phyloP scores from a whole-genome alignment of 2,888 invertebrate genomes.

The Drosophila nr. medialis region DNA sequence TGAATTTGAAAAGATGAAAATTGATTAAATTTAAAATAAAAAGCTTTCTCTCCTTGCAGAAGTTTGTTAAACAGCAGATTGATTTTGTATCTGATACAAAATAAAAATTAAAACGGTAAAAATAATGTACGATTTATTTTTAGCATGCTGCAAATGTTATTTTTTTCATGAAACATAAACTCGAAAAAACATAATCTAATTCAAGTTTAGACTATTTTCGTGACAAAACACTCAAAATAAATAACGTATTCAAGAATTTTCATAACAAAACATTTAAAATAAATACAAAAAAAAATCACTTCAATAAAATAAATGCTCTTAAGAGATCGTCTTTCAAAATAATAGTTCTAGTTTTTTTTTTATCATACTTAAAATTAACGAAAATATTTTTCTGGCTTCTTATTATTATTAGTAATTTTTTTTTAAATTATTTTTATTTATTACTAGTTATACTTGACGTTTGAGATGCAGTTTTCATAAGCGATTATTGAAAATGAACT shows the following conservation, averaged over 20 bases:
- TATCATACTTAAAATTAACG: accelerated
- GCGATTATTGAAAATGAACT: not conserved
- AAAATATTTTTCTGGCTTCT: not conserved
- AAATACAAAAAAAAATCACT: not conserved
- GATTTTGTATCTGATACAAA: not conserved
- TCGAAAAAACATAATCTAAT: not conserved
- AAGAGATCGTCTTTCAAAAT: not conserved
- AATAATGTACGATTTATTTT: no score
- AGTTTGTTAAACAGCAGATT: not conserved
- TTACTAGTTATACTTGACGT: accelerated
- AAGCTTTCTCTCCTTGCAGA: not conserved
- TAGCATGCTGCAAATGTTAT: not conserved
- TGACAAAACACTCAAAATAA: not conserved
- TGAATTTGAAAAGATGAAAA: not conserved
- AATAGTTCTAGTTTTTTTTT: accelerated
- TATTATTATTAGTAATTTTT: no score
- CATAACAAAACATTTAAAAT: no score
- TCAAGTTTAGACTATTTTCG: accelerated
- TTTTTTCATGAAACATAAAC: not conserved
- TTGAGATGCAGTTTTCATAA: not conserved
- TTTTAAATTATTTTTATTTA: not conserved
- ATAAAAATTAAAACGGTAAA: not conserved
- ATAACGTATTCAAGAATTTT: not conserved
- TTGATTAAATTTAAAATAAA: not conserved
- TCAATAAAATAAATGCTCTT: not conserved